Evolutionary conservation across 2,888 invertebrate genomes (phyloP), one percentile per base, ranked within the genome.

Genomic region (Nyleta sp.): DNA sequence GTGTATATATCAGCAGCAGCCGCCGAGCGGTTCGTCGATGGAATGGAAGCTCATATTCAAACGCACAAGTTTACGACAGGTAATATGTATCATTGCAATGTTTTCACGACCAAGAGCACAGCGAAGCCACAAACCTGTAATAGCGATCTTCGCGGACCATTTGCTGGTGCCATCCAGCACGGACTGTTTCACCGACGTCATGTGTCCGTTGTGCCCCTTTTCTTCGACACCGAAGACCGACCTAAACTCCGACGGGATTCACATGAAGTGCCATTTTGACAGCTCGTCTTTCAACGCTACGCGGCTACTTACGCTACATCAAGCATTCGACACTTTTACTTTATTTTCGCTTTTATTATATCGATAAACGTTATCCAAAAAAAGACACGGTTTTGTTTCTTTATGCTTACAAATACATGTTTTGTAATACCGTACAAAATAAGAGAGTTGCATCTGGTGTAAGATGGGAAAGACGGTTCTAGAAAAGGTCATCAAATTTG

Each of bases 141-240:
- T 98, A 91, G 98, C 98, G 92, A 99, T 99, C 95, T 99, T 99
- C 90, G 99, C 99, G 91, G 99, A 99, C 99, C 99, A 99, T 93
- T 99, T 99, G 91, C 98, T 98, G 86, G 99, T 99, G 91, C 99
- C 99, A 93, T 99, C 99, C 92, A 99, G 94, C 89, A 99, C 99
- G 90, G 97, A 97, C 93, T 99, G 98, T 94, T 99, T 98, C 90
- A 99, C 98, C 84, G 97, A 95, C 92, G 97, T 97, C 97, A 99
- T 97, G 93, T 99, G 98, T 89, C 97, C 97, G 84, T 95, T 93
- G 92, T 99, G 98, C 90, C 95, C 96, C 92, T 97, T 97, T 91
- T 95, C 95, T 92, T 99, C 98, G 91, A 98, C 96, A 93, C 96
- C 95, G 93, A 98, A 98, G 92, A 98, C 98, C 93, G 95, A 95